Conservation (phyloP, 2,888 invertebrate species). For the Campoplex capitator region DNA sequence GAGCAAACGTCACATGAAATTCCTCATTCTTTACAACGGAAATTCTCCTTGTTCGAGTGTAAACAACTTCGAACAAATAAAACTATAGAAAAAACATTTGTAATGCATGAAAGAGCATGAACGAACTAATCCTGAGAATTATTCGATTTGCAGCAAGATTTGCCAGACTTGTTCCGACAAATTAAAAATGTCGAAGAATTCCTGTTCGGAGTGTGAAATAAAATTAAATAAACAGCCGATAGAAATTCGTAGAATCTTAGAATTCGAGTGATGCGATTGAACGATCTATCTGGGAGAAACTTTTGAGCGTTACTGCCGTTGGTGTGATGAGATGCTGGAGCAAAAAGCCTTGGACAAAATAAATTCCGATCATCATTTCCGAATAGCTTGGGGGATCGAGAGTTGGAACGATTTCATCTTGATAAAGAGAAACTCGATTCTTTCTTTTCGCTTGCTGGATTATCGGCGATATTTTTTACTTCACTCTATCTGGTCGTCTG, state of each 20-base stretch:
- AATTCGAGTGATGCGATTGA: not conserved
- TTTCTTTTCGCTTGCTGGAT: slow-evolving; percentile 29
- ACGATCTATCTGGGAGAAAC: slow-evolving; percentile 25
- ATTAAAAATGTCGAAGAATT: too few relatives aligned
- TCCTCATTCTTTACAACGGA: not conserved
- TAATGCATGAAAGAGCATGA: too few relatives aligned
- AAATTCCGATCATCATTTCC: slow-evolving; percentile 66
- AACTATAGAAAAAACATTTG: not conserved
- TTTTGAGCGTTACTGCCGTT: slow-evolving; percentile 14
- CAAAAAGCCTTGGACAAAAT: slow-evolving; percentile 57
- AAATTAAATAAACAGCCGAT: too few relatives aligned
- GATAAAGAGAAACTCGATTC: slow-evolving; percentile 66
- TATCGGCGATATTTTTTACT: slow-evolving; percentile 52
- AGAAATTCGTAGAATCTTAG: not conserved
- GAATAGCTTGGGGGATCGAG: slow-evolving; percentile 68
- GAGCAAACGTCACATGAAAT: slow-evolving; percentile 17
- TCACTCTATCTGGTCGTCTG: not conserved
- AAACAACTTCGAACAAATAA: not conserved
- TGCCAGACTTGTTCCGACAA: too few relatives aligned
- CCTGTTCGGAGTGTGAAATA: too few relatives aligned
- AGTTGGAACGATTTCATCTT: slow-evolving; percentile 56
- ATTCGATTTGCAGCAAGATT: too few relatives aligned
- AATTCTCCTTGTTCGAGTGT: not conserved
- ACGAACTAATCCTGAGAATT: too few relatives aligned
- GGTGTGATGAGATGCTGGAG: slow-evolving; percentile 46